A percentile compares a stretch with the other conserved stretches of the same genome.
phyloP scores from a whole-genome alignment of 2,113 vertebrate species.

The Menidia beryllina region DNA sequence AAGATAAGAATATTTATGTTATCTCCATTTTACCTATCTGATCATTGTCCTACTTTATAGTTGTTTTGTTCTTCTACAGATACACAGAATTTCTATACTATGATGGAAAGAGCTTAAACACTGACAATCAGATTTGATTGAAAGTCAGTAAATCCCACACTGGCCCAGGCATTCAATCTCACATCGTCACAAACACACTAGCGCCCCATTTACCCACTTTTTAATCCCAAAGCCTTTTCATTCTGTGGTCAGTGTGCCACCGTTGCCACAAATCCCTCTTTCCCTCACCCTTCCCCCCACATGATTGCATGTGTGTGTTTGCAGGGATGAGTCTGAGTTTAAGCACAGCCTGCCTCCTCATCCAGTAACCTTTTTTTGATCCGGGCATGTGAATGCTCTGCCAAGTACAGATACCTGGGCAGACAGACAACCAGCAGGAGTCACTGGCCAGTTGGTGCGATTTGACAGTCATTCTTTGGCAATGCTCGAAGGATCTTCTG shows the following conservation, averaged over 20 bases:
- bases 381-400: constrained; percentile 11
- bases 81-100: constrained; percentile 28
- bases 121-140: constrained; percentile 81
- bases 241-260: constrained; percentile 69
- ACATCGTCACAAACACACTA: constrained; percentile 53
- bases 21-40: constrained; percentile 8
- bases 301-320: constrained; percentile 7
- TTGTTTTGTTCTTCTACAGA: constrained; percentile 23
- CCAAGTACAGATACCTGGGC: constrained; percentile 32
- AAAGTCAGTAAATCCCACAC: constrained; percentile 78
- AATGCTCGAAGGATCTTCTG: constrained; percentile 12
- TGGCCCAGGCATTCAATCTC: constrained; percentile 68
- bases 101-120: constrained; percentile 61
- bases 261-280: constrained; percentile 68
- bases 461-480: background rate
- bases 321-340: constrained; percentile 39
- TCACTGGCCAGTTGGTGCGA: constrained; percentile 18
- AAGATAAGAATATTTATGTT: background rate
- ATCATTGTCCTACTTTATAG: constrained; percentile 21
- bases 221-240: constrained; percentile 81
- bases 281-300: constrained; percentile 51
- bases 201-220: constrained; percentile 82
- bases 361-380: constrained; percentile 44
- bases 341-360: constrained; percentile 58
- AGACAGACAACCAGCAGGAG: background rate